Conservation (phyloP, 2,113 vertebrate genomes). For the Cinclus mexicanus region DNA sequence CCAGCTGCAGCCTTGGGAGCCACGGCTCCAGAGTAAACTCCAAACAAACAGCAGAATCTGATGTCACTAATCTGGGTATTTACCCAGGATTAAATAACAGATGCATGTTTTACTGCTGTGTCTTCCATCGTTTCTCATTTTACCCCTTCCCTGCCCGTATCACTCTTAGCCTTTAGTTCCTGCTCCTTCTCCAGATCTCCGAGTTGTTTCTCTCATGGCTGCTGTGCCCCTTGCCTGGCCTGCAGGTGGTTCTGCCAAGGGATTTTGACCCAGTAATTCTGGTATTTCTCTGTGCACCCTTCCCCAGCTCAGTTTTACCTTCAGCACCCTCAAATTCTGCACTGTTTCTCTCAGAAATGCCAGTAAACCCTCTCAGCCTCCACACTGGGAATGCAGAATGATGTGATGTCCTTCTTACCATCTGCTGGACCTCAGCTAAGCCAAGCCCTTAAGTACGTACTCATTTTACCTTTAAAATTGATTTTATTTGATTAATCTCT, state of each 20-base stretch:
- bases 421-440: neutral
- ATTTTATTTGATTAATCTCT: neutral
- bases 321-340: neutral
- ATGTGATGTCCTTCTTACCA: neutral
- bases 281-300: neutral
- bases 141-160: neutral
- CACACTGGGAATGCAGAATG: neutral
- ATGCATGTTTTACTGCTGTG: neutral
- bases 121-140: neutral
- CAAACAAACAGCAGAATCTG: neutral
- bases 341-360: neutral
- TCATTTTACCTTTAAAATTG: neutral
- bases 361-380: neutral
- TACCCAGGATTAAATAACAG: neutral
- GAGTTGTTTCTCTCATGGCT: neutral
- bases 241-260: neutral
- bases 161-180: neutral
- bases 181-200: neutral
- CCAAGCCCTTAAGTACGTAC: neutral
- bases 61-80: slow-evolving; percentile 16
- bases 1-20: slow-evolving; percentile 11
- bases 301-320: neutral
- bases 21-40: neutral
- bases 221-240: neutral
- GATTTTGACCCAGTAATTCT: neutral